phyloP scores from a whole-genome alignment of 1,140 invertebrate genomes.

The Monochamus saltuarius region DNA sequence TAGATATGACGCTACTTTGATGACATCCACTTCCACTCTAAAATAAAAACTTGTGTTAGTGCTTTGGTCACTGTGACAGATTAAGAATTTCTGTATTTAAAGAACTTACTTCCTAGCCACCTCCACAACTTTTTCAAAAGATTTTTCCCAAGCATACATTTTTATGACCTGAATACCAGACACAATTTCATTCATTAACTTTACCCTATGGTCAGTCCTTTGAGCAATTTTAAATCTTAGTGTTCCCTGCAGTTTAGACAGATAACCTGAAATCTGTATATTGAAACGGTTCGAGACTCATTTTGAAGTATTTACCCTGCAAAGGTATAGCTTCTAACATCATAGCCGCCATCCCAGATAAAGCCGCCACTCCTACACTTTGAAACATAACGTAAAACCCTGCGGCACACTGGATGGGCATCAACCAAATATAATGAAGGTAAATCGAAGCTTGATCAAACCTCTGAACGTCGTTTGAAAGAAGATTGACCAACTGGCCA shows the following conservation, averaged over 20 bases:
- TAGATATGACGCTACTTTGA: slow-evolving; percentile 68
- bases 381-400: slow-evolving; percentile 65
- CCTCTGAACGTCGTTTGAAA: slow-evolving; percentile 71
- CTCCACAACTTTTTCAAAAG: slow-evolving; percentile 57
- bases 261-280: no score
- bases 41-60: not conserved
- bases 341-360: slow-evolving; percentile 63
- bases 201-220: slow-evolving; percentile 63
- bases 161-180: slow-evolving; percentile 71
- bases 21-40: slow-evolving; percentile 63
- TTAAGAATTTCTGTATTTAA: no score
- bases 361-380: slow-evolving; percentile 58
- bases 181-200: slow-evolving; percentile 63
- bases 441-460: slow-evolving; percentile 57
- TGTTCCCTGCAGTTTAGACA: no score
- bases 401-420: slow-evolving; percentile 68
- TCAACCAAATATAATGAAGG: slow-evolving; percentile 71
- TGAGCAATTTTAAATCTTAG: slow-evolving; percentile 48
- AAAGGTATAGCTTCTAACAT: slow-evolving; percentile 63
- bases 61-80: no score
- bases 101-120: no score
- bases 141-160: slow-evolving; percentile 87
- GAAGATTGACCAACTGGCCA: slow-evolving; percentile 70
- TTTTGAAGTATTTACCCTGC: slow-evolving; percentile 56
- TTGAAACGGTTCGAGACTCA: no score